phyloP scores from a whole-genome alignment of 2,888 invertebrate species.

The Caenorhabditis imperialis region DNA sequence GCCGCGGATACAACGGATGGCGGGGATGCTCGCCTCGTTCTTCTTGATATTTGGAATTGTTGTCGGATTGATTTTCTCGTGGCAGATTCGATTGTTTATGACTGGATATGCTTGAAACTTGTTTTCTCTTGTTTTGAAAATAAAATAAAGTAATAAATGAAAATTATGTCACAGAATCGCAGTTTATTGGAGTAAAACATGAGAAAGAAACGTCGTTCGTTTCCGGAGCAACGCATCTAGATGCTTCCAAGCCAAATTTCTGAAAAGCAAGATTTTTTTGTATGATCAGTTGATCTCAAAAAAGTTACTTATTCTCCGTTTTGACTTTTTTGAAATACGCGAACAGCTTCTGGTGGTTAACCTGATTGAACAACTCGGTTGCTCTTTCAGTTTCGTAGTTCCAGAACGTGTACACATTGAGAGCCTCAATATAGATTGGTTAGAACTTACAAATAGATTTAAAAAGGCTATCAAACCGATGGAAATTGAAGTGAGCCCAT shows the following conservation, averaged over 20 bases:
- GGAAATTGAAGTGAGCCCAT: too few relatives aligned
- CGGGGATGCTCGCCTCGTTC: constrained; percentile 52
- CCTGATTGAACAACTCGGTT: too few relatives aligned
- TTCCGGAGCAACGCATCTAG: constrained; percentile 6
- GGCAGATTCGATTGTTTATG: constrained; percentile 33
- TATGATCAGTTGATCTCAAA: neutral
- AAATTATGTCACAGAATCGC: neutral
- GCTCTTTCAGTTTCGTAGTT: too few relatives aligned
- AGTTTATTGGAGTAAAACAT: neutral
- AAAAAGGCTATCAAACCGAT: too few relatives aligned
- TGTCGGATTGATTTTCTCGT: constrained; percentile 38
- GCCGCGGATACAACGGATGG: constrained; percentile 34
- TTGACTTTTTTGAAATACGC: neutral
- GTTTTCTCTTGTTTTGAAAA: neutral
- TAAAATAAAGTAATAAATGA: neutral
- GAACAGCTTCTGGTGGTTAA: neutral
- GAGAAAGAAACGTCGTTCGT: constrained; percentile 3
- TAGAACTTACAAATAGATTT: too few relatives aligned
- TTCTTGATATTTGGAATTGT: constrained; percentile 47
- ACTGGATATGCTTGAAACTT: constrained; percentile 11
- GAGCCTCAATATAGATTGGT: too few relatives aligned
- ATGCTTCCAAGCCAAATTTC: neutral
- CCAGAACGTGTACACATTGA: too few relatives aligned
- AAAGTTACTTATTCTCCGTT: neutral
- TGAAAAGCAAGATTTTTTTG: neutral